Evolutionary conservation across 1,140 invertebrate genomes (phyloP), one percentile per base, ranked within the genome.

Genomic region (Araneus ventricosus): DNA sequence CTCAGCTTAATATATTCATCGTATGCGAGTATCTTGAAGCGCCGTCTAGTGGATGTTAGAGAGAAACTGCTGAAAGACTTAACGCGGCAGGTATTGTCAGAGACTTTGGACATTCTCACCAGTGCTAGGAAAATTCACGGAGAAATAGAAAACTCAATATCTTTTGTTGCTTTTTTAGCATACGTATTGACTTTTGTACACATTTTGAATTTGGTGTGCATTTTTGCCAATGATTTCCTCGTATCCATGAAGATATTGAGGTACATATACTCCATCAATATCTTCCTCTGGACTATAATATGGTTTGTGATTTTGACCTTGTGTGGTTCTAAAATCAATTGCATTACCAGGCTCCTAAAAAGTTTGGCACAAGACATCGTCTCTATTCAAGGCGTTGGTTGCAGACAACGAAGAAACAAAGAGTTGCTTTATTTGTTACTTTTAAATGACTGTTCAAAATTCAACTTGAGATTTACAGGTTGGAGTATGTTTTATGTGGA

Each of bases 401-500:
- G 27, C 4, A 39, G 20, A 34, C 34, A 7, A 8, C 37, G 17
- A 22, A 63, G 63, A 5, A 45, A 7, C 63, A 88, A 57, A 45
- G 87, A 88, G n/a, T 8, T 75, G 37, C 61, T 88, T 39, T 45
- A 88, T 45, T 27, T 75, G 39, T 39, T 45, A n/a, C 22, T 88
- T 22, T 45, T 88, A 24, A 45, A 88, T 30, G 37, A 39, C 2
- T 41, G 39, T 22, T 75, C 61, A 7, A 88, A 88, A 20, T 27
- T 52, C n/a, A 59, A 75, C n/a, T 37, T 88, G 24, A 24, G n/a
- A 4, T 88, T 88, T 22, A 88, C 87, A 27, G 87, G 61, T 2
- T 88, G 63, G 63, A 63, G 87, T 7, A 70, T 88, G 87, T 88
- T 88, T 45, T n/a, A 27, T 7, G 41, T 88, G 2, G 45, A 88